These are phyloP conservation scores for Pseudochromis fuscus DNA, from an alignment of 2,797 vertebrate genomes.

Conservation along the genomic window DNA sequence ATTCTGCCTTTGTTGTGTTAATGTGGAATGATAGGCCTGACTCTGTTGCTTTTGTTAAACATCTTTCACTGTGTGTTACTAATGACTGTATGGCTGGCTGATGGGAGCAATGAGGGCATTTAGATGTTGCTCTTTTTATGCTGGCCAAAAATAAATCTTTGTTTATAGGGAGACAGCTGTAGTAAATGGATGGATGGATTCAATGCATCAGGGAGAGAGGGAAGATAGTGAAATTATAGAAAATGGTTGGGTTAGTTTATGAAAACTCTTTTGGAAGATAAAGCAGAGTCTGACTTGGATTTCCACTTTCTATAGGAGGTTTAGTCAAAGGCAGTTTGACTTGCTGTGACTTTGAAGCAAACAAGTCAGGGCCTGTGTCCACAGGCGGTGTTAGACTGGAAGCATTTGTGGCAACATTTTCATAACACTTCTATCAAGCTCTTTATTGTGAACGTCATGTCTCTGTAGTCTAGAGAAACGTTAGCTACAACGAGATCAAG, in stretches of 20 bases:
- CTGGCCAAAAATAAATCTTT: slow-evolving; percentile 22
- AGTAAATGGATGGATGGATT: neutral
- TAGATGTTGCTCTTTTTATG: neutral
- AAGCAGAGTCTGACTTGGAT: neutral
- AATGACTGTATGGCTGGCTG: slow-evolving; percentile 11
- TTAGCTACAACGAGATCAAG: too few relatives aligned
- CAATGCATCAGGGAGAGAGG: neutral
- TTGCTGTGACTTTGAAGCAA: neutral
- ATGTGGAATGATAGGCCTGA: slow-evolving; percentile 30
- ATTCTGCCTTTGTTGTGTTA: slow-evolving; percentile 38
- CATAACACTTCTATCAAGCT: too few relatives aligned
- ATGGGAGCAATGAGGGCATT: slow-evolving; percentile 6
- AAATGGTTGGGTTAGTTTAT: neutral
- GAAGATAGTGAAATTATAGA: neutral
- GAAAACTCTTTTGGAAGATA: neutral
- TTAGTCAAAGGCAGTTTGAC: neutral
- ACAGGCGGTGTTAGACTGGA: too few relatives aligned
- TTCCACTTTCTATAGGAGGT: neutral
- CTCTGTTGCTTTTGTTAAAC: slow-evolving; percentile 32
- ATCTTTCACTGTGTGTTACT: slow-evolving; percentile 7
- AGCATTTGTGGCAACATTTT: too few relatives aligned
- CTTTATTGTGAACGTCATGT: too few relatives aligned
- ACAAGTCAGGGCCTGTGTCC: too few relatives aligned
- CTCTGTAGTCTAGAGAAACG: too few relatives aligned
- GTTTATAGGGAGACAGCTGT: slow-evolving; percentile 5